phyloP scores from a whole-genome alignment of 2,888 invertebrate species.

The Resseliella maxima region DNA sequence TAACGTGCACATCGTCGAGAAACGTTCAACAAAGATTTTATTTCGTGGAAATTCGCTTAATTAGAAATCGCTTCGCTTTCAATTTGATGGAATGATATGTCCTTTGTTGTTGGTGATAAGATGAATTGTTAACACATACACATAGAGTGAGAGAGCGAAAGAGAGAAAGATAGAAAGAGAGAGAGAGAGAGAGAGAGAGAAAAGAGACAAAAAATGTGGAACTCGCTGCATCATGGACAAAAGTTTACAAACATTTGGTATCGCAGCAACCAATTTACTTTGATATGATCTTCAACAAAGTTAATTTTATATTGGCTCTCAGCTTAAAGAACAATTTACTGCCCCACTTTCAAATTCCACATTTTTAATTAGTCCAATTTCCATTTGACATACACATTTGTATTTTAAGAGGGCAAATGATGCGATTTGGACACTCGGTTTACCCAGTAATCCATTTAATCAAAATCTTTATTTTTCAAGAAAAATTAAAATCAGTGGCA shows the following conservation, averaged over 20 bases:
- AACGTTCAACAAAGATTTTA: neutral
- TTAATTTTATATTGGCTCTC: neutral
- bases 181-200: neutral
- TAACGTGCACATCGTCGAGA: neutral
- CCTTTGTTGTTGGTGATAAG: neutral
- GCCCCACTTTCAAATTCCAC: neutral
- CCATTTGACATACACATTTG: neutral
- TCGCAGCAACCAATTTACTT: neutral
- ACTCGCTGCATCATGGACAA: neutral
- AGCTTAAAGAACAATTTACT: neutral
- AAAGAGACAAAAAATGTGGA: neutral
- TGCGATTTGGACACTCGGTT: neutral
- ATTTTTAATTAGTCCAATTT: neutral
- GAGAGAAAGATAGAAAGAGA: neutral
- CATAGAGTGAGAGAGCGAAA: neutral
- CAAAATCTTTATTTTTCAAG: neutral
- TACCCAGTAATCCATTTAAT: neutral
- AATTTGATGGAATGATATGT: constrained; percentile 19
- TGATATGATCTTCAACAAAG: neutral
- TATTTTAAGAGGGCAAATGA: neutral
- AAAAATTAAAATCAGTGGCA: neutral
- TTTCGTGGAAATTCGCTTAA: constrained; percentile 12
- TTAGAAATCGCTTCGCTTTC: constrained; percentile 15
- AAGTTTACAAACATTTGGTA: neutral
- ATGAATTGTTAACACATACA: neutral